Evolutionary conservation across 2,113 vertebrate genomes (phyloP).

Genomic region (Dipodomys ordii): DNA sequence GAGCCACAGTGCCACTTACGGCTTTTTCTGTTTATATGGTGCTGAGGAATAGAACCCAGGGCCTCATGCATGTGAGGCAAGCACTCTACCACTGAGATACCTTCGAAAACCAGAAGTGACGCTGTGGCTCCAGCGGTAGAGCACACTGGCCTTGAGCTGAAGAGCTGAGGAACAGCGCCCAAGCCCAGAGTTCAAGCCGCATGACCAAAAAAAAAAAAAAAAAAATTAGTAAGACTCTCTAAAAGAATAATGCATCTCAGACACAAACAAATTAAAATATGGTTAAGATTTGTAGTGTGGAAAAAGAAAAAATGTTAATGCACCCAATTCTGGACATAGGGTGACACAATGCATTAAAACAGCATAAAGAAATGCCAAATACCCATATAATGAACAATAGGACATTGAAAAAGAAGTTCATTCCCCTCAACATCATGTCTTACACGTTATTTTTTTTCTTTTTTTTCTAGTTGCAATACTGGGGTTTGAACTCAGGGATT

Average conservation of each 20-base stretch:
- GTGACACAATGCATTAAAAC: constrained; percentile 28
- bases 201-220: background rate
- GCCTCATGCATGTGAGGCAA: too few species aligned
- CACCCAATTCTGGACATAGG: background rate
- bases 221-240: background rate
- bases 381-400: background rate
- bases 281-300: background rate
- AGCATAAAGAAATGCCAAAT: constrained; percentile 11
- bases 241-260: background rate
- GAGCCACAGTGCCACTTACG: too few species aligned
- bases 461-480: too few species aligned
- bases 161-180: too few species aligned
- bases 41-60: too few species aligned
- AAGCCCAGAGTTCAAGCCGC: background rate
- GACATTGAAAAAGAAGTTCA: constrained; percentile 23
- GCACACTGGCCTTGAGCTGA: too few species aligned
- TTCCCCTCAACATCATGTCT: constrained; percentile 27
- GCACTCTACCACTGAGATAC: too few species aligned
- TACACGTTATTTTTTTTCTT: background rate
- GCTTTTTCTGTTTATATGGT: too few species aligned
- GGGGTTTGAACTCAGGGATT: too few species aligned
- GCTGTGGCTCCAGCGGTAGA: too few species aligned
- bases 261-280: background rate
- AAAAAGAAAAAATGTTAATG: constrained; percentile 40
- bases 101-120: too few species aligned